Conservation (phyloP, 2,113 vertebrate species). For the Cavia porcellus region DNA sequence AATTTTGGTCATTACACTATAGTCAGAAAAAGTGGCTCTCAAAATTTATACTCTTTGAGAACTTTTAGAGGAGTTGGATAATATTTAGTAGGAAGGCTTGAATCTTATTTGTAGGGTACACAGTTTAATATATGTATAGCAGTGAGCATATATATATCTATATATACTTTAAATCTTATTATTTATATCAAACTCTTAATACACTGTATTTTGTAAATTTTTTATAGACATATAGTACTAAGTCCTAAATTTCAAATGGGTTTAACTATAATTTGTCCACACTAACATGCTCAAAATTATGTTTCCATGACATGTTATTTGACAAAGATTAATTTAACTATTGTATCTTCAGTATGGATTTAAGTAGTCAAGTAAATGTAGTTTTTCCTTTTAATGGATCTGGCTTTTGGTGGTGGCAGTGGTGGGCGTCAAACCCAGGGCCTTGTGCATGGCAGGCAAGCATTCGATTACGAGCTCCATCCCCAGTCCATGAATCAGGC, state of each 20-base stretch:
- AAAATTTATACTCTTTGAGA: slow-evolving; percentile 16
- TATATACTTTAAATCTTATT: background rate
- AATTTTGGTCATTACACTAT: background rate
- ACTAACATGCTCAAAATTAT: background rate
- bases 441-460: background rate
- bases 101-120: background rate
- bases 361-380: background rate
- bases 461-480: background rate
- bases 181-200: background rate
- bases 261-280: background rate
- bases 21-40: background rate
- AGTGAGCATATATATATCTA: background rate
- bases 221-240: background rate
- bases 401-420: background rate
- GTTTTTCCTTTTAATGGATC: background rate
- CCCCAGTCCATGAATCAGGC: background rate
- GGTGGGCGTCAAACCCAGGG: background rate
- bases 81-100: background rate
- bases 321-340: slow-evolving; percentile 1
- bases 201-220: background rate
- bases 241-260: background rate
- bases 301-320: background rate
- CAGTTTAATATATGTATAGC: background rate
- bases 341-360: background rate
- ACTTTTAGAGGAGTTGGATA: background rate